Evolutionary conservation across 2,797 vertebrate species (phyloP).

Genomic region (Lerista edwardsae): DNA sequence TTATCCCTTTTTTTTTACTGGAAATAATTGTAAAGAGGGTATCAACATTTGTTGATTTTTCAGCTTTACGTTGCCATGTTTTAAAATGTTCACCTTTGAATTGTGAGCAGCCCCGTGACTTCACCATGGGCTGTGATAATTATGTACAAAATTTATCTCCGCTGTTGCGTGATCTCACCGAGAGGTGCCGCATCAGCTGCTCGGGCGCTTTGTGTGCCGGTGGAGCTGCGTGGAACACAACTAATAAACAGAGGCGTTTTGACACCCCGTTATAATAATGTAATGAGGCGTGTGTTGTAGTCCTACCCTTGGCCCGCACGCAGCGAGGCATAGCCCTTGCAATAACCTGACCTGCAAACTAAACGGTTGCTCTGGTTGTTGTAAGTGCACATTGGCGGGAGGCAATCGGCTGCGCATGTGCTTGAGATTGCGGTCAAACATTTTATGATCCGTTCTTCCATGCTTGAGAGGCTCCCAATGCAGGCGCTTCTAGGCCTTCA

Average conservation of each 20-base stretch:
- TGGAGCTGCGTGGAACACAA: constrained; percentile 14
- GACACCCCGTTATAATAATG: constrained; percentile 12
- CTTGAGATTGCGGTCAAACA: not conserved
- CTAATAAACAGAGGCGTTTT: not conserved
- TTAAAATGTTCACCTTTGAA: too few species aligned
- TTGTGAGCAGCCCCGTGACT: too few species aligned
- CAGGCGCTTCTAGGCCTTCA: not conserved
- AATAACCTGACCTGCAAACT: constrained; percentile 19
- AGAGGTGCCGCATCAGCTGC: not conserved
- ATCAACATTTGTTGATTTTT: too few species aligned
- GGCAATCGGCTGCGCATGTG: not conserved
- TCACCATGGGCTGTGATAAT: too few species aligned
- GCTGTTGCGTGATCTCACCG: not conserved
- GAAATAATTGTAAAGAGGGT: too few species aligned
- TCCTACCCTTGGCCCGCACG: not conserved
- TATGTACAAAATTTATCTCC: not conserved
- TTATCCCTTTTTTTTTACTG: too few species aligned
- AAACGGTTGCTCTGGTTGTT: too few species aligned
- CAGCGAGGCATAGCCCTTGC: not conserved
- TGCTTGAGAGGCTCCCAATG: not conserved
- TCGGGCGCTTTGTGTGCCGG: constrained; percentile 1
- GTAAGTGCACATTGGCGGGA: not conserved
- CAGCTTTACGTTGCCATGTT: too few species aligned
- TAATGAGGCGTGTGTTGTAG: not conserved
- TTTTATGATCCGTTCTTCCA: not conserved